Evolutionary conservation across 1,140 invertebrate genomes (phyloP), one percentile per base, ranked within the genome.

Genomic region (Polyergus mexicanus): DNA sequence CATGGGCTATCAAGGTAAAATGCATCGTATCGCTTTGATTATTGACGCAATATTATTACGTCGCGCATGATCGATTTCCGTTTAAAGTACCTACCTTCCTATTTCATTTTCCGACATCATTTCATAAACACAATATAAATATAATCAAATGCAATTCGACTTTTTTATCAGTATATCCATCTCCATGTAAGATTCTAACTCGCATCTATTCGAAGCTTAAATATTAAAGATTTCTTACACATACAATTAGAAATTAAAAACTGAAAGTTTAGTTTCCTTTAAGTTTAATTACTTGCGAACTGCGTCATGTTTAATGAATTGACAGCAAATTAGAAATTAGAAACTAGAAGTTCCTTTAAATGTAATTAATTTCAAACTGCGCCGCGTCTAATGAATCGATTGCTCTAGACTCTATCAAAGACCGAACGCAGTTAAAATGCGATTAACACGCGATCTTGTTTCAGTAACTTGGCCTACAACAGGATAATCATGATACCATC

Each of bases 391-490:
- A 80, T 38, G 44, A 65, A 54, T 78, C 32, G 22, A 54, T 13
- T 19, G 51, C 28, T 35, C 68, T 68, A 63, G 16, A 38, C 60
- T 28, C 3, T n/a, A n/a, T 41, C 22, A 19, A 5, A 32, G 8
- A 80, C 54, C 63, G 22, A 16, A 32, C 10, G 56, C 22, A 10
- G 25, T 71, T 81, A 74, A 74, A 32, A 22, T 71, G 32, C 16
- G 25, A 28, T 28, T 28, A 28, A 28, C 25, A 71, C 16, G 47
- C 47, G 44, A 38, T 78, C 84, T 72, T 65, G 86, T 94, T 94
- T 66, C 88, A 95, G 95, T 19, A 95, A 96, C 88, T 91, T 96
- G 74, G 90, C 92, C 44, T 72, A 92, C 47, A 95, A 95, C 63
- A 65, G 86, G 60, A 92, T 95, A 38, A 54, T 72, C 11, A 76